Conservation (phyloP, 2,113 vertebrate species). For the Oreamnos americanus region DNA sequence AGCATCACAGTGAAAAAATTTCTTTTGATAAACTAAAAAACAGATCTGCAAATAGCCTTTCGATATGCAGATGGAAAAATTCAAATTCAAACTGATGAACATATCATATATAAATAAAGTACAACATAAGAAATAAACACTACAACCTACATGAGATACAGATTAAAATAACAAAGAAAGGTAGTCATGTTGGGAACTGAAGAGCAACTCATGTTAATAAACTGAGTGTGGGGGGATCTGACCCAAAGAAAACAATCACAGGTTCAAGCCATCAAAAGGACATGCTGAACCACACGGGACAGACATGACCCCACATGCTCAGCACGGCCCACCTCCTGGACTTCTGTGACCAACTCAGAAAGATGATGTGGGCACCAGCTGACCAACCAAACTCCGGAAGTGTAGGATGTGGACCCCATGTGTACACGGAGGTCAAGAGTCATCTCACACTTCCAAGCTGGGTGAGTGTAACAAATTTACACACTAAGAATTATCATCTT, state of each 20-base stretch:
- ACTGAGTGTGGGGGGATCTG: background rate
- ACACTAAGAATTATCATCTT: background rate
- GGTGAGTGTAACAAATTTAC: background rate
- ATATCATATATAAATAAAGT: background rate
- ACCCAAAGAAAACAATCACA: background rate
- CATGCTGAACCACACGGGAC: rapidly evolving
- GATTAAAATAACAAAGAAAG: background rate
- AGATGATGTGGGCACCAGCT: rapidly evolving
- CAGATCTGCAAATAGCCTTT: background rate
- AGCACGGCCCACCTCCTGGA: background rate
- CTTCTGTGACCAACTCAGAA: background rate
- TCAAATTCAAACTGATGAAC: background rate
- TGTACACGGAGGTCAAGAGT: too few species aligned
- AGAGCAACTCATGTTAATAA: background rate
- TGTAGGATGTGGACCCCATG: rapidly evolving
- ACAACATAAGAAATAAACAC: background rate
- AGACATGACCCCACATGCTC: rapidly evolving
- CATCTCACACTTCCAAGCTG: background rate
- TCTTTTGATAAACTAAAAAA: background rate
- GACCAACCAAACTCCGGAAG: too few species aligned
- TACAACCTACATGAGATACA: background rate
- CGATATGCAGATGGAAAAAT: background rate
- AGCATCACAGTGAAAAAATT: background rate
- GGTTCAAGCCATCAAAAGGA: background rate
- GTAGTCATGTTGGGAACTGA: rapidly evolving